These are phyloP conservation scores for Thyatira batis DNA, from an alignment of 2,888 invertebrate genomes.

Conservation along the genomic window DNA sequence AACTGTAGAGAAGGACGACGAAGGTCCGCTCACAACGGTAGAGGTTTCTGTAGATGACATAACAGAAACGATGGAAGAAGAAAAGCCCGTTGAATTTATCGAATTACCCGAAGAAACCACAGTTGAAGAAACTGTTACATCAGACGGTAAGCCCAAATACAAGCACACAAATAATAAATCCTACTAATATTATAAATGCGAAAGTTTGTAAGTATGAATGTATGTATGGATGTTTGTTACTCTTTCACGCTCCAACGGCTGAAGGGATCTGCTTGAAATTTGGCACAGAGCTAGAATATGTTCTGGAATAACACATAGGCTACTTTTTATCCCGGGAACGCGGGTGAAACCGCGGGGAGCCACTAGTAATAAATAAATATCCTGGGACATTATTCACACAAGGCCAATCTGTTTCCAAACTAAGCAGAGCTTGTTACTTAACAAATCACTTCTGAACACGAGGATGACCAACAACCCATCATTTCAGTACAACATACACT, in stretches of 20 bases:
- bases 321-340: no score
- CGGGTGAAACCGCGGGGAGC: no score
- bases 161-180: conserved; percentile 42
- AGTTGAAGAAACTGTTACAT: conserved; percentile 36
- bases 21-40: conserved; percentile 47
- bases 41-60: conserved; percentile 25
- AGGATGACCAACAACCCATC: conserved; percentile 20
- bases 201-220: no score
- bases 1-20: conserved; percentile 63
- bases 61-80: conserved; percentile 25
- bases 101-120: conserved; percentile 54
- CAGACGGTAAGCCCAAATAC: conserved; percentile 47
- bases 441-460: conserved; percentile 26
- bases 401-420: no score
- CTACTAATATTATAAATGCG: no score
- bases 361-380: no score
- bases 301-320: no score
- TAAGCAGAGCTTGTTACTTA: conserved; percentile 24
- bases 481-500: conserved; percentile 31
- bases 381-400: no score
- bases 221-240: no score
- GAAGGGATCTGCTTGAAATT: no score
- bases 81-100: conserved; percentile 34
- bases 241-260: no score
- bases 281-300: no score